A percentile compares a stretch with the other conserved stretches of the same genome.
Evolutionary conservation across 2,113 vertebrate species (phyloP).

Genomic region (Murina feae): DNA sequence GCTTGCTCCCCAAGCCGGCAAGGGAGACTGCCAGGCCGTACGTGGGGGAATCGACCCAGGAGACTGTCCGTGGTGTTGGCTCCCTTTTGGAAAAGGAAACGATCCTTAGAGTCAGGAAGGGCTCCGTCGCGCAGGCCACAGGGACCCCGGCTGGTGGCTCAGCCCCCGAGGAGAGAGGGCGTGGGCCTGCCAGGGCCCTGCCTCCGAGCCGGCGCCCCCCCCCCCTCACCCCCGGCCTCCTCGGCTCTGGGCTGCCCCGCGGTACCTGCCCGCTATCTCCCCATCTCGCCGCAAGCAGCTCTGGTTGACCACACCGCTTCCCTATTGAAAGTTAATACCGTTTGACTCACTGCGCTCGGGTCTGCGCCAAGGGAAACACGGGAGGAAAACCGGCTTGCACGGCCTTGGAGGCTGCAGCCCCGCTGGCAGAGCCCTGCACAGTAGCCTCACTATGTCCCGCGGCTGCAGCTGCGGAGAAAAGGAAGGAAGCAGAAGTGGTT

Average conservation of each 20-base stretch:
- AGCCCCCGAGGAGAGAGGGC: neutral
- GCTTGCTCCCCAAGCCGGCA: neutral
- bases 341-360: slow-evolving; percentile 81
- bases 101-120: slow-evolving; percentile 23
- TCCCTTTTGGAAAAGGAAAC: neutral
- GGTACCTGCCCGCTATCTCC: slow-evolving; percentile 82
- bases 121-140: neutral
- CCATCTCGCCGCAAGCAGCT: slow-evolving; percentile 84
- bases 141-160: slow-evolving; percentile 44
- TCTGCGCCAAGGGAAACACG: slow-evolving; percentile 86
- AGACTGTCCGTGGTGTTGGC: neutral
- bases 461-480: slow-evolving; percentile 77
- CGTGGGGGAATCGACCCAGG: neutral
- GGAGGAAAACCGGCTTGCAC: slow-evolving; percentile 84
- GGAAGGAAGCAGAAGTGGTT: slow-evolving; percentile 70
- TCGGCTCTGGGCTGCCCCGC: slow-evolving; percentile 72
- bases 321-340: slow-evolving; percentile 85
- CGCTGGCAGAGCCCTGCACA: slow-evolving; percentile 81
- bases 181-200: neutral
- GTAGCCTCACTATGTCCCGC: slow-evolving; percentile 83
- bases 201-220: slow-evolving; percentile 57
- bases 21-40: neutral
- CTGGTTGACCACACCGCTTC: slow-evolving; percentile 87
- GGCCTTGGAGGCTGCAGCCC: slow-evolving; percentile 80
- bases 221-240: slow-evolving; percentile 53